Evolutionary conservation across 2,888 invertebrate genomes (phyloP).

Genomic region (Lycaena phlaeas): DNA sequence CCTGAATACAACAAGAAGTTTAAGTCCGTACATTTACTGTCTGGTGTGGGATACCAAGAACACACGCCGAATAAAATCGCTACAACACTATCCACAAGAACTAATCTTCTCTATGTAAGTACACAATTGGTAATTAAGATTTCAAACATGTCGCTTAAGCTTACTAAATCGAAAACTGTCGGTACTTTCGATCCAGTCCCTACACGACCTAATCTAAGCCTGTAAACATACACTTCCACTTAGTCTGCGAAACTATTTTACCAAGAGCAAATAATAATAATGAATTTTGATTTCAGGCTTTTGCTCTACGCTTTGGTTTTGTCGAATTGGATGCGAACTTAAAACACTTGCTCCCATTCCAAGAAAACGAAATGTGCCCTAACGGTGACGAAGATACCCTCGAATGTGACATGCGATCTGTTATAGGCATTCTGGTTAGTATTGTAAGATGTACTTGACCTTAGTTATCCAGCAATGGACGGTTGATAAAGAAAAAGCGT

Average conservation of each 20-base stretch:
- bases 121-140: no score
- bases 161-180: no score
- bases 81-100: constrained; percentile 20
- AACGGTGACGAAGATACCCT: neutral
- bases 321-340: neutral
- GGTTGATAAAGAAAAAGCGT: no score
- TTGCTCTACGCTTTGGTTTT: neutral
- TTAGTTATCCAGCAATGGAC: no score
- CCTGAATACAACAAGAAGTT: constrained; percentile 47
- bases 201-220: no score
- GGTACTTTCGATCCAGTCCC: no score
- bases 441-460: no score
- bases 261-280: no score
- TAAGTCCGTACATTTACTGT: constrained; percentile 39
- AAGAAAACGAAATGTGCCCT: neutral
- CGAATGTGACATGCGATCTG: neutral
- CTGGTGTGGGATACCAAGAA: constrained; percentile 41
- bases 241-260: no score
- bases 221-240: no score
- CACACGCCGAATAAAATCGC: constrained; percentile 33
- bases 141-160: no score
- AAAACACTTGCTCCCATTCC: neutral
- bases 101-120: constrained; percentile 45
- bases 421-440: neutral
- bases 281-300: neutral